Evolutionary conservation across 1,140 invertebrate species (phyloP).

Genomic region (Drosophila equinoxialis): DNA sequence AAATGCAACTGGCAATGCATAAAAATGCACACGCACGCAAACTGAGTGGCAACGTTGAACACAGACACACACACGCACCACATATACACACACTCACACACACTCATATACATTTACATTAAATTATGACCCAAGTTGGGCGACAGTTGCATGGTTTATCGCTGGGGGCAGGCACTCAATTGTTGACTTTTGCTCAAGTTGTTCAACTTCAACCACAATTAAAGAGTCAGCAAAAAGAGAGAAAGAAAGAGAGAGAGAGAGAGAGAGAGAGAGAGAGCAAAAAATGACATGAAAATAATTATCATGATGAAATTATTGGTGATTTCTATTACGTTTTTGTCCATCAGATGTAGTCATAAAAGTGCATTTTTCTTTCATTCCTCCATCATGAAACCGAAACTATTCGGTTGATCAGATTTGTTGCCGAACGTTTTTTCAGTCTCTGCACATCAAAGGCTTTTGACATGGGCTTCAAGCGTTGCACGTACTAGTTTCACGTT

Average conservation of each 20-base stretch:
- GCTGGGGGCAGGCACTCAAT: slow-evolving; percentile 69
- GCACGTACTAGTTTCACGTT: slow-evolving; percentile 38
- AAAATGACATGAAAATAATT: slow-evolving; percentile 1
- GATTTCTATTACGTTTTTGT: background rate
- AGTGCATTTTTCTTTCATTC: slow-evolving; percentile 6
- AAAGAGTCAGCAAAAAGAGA: slow-evolving; percentile 48
- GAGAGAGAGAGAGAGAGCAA: background rate
- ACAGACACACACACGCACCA: slow-evolving; percentile 40
- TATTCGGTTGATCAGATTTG: slow-evolving; percentile 10
- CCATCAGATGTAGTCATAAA: slow-evolving; percentile 5
- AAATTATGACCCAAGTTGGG: slow-evolving; percentile 79
- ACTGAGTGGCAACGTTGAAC: slow-evolving; percentile 58
- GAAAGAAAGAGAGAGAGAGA: background rate
- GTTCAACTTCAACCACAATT: slow-evolving; percentile 42
- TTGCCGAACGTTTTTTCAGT: slow-evolving; percentile 33
- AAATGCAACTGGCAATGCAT: slow-evolving; percentile 81
- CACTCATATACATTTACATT: slow-evolving; percentile 56
- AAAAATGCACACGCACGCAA: slow-evolving; percentile 82
- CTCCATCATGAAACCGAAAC: background rate
- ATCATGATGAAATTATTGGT: background rate
- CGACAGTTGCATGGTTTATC: slow-evolving; percentile 81
- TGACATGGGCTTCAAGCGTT: slow-evolving; percentile 40
- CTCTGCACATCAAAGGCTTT: slow-evolving; percentile 39
- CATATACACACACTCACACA: slow-evolving; percentile 22
- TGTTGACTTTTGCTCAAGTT: slow-evolving; percentile 76